phyloP scores from a whole-genome alignment of 2,797 vertebrate genomes.

The Novumbra hubbsi region DNA sequence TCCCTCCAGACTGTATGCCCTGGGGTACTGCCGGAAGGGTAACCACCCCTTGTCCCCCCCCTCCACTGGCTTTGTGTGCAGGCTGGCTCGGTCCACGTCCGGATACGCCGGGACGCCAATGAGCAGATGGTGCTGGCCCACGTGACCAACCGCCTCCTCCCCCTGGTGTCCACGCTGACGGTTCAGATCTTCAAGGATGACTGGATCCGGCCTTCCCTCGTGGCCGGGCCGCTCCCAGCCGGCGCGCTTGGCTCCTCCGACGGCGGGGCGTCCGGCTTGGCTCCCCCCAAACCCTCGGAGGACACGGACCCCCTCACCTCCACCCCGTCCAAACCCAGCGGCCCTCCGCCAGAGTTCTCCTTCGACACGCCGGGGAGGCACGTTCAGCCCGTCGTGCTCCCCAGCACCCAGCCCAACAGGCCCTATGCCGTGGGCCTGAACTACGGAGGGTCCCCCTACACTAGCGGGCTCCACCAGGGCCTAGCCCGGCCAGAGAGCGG shows the following conservation, averaged over 20 bases:
- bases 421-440: constrained; percentile 79
- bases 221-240: constrained; percentile 76
- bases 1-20: not conserved
- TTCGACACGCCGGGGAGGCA: constrained; percentile 91
- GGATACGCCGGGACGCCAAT: constrained; percentile 94
- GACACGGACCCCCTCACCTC: constrained; percentile 82
- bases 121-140: constrained; percentile 98
- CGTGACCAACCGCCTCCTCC: constrained; percentile 89
- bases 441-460: constrained; percentile 76
- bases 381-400: constrained; percentile 78
- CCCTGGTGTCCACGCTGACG: constrained; percentile 87
- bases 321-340: constrained; percentile 87
- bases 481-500: constrained; percentile 57
- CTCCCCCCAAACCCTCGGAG: constrained; percentile 50
- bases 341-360: constrained; percentile 91
- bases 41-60: not conserved
- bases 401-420: constrained; percentile 73
- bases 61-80: constrained; percentile 46
- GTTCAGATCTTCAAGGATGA: constrained; percentile 98
- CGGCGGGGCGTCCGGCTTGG: constrained; percentile 63
- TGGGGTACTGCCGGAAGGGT: not conserved
- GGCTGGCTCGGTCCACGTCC: constrained; percentile 94
- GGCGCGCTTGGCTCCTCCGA: constrained; percentile 73
- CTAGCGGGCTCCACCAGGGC: constrained; percentile 74
- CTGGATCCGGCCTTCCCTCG: constrained; percentile 85